Evolutionary conservation across 2,113 vertebrate genomes (phyloP), one percentile per base, ranked within the genome.

Genomic region (Crocuta crocuta): DNA sequence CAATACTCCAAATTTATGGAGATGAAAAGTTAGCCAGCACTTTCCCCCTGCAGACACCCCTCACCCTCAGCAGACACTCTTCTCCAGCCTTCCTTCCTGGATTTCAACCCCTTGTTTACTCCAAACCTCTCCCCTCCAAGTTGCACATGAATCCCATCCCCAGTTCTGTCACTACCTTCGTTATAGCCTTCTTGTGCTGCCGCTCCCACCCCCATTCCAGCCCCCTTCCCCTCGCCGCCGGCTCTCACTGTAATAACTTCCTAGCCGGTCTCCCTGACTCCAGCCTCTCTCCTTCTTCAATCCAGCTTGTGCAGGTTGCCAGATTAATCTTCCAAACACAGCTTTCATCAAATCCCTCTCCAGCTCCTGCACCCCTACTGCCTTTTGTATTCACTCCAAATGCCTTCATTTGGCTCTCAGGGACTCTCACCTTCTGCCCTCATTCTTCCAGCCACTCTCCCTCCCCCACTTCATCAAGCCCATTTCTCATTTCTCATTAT

Each of bases 371-470:
- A 97, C 97, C 90, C 97, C 96, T 96, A 98, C 97, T 90, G 95
- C 87, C 96, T 98, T 97, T 97, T 97, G 97, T 96, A 96, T 97
- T 98, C 87, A 96, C 65, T 97, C 83, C 95, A 97, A 97, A 98
- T 96, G 92, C 96, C 97, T 98, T 98, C 95, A 96, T 97, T 98
- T 97, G 94, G 79, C 90, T 96, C 86, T 97, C 63, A 53, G 96
- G 95, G 92, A 80, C 94, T 97, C 96, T 98, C 97, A 97, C 97
- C 94, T 95, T 97, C 97, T 96, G 97, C 92, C 94, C 92, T 80
- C 87, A 97, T 97, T 97, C 94, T 98, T 98, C 74, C 9, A 96
- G 95, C 65, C 53, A 93, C 83, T 19, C 39, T 90, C 96, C 90
- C 90, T 96, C 73, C 89, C 95, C 92, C 15, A 97, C 68, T 92